Conservation (phyloP, 2,797 vertebrate species). For the Tapera naevia region DNA sequence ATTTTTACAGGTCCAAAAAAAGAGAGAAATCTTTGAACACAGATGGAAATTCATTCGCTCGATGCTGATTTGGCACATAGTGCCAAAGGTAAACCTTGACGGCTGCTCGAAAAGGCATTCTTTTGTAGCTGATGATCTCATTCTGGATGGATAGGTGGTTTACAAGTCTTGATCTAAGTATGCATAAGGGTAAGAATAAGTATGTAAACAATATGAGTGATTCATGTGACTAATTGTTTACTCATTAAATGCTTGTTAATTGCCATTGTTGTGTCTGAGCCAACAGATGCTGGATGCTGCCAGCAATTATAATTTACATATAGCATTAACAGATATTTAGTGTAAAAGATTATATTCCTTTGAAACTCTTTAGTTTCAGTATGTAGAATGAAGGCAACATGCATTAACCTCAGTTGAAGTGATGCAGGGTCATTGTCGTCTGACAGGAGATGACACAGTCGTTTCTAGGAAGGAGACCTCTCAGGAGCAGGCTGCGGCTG, state of each 20-base stretch:
- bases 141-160: background rate
- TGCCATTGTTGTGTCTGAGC: background rate
- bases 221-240: background rate
- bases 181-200: background rate
- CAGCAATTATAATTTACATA: background rate
- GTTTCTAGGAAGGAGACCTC: background rate
- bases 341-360: background rate
- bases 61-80: background rate
- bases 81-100: background rate
- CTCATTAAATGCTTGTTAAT: background rate
- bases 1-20: background rate
- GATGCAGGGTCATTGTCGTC: background rate
- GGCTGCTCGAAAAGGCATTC: background rate
- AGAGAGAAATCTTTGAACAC: background rate
- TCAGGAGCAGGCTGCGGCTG: background rate
- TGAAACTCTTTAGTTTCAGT: background rate
- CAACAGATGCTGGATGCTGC: background rate
- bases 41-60: background rate
- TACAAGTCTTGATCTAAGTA: background rate
- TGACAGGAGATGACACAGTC: background rate
- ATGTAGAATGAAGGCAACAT: background rate
- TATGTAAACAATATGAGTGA: background rate
- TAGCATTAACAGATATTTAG: background rate
- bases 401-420: background rate
- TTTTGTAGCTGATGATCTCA: background rate